Percentiles rank a stretch among this genome's conserved stretches.
These are phyloP conservation scores for Erythrocebus patas DNA, from an alignment of 2,113 vertebrate genomes.

Conservation along the genomic window DNA sequence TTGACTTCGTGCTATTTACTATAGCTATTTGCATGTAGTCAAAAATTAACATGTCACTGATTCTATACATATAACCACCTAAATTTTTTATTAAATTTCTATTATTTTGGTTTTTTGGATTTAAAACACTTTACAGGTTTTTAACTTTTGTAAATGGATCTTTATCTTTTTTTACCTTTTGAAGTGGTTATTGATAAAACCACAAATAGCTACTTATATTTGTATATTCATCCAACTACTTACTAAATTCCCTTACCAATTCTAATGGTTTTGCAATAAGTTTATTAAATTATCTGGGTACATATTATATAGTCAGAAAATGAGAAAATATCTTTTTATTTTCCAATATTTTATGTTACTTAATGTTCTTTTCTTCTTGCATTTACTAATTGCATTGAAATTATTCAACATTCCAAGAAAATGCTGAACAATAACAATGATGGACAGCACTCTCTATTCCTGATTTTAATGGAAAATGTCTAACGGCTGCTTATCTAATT, in stretches of 20 bases:
- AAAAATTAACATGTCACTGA: background rate
- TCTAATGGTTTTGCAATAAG: background rate
- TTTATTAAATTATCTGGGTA: background rate
- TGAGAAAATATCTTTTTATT: background rate
- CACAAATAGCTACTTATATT: background rate
- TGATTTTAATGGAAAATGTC: background rate
- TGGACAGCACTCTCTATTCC: background rate
- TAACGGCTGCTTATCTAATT: constrained; percentile 15
- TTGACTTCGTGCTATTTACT: background rate
- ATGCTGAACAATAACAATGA: background rate
- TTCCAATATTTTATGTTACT: constrained; percentile 5
- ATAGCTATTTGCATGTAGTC: background rate
- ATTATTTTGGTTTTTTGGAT: background rate
- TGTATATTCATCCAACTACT: background rate
- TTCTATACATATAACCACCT: background rate
- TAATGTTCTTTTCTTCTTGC: background rate
- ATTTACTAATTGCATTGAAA: background rate
- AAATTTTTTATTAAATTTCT: background rate
- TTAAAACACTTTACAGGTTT: background rate
- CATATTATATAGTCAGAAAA: background rate
- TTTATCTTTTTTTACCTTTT: background rate
- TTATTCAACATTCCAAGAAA: background rate
- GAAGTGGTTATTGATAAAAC: background rate
- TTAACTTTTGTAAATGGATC: background rate
- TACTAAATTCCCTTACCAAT: background rate